A percentile compares a stretch with the other conserved stretches of the same genome.
These are phyloP conservation scores for Xenops minutus DNA, from an alignment of 2,797 vertebrate species.

Conservation along the genomic window DNA sequence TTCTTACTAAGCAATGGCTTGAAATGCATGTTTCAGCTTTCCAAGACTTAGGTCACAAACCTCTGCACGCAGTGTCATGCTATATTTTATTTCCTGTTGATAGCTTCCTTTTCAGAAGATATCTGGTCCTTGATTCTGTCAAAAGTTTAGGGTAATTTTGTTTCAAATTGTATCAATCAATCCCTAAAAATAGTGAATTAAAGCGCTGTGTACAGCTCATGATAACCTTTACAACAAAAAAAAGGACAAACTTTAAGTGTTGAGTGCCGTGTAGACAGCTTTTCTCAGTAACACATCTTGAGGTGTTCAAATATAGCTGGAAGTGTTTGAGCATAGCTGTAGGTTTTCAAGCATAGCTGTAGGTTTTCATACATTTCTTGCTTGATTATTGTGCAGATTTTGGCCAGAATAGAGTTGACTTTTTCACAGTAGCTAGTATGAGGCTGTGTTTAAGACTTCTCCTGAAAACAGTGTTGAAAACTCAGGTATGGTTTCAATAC, in stretches of 20 bases:
- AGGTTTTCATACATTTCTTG: not conserved
- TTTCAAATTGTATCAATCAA: not conserved
- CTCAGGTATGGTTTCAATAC: not conserved
- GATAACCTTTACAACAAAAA: not conserved
- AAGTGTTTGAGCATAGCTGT: not conserved
- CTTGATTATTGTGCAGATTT: not conserved
- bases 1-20: not conserved
- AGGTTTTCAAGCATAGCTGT: not conserved
- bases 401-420: not conserved
- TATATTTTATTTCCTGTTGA: not conserved
- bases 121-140: not conserved
- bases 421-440: not conserved
- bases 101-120: not conserved
- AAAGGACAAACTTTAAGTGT: not conserved
- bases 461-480: not conserved
- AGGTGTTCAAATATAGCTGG: not conserved
- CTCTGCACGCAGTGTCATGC: accelerated
- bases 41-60: not conserved
- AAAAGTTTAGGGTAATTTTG: not conserved
- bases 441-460: accelerated
- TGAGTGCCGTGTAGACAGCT: not conserved
- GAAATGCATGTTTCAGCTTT: not conserved
- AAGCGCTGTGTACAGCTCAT: not conserved
- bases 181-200: not conserved
- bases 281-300: not conserved